Evolutionary conservation across 2,113 vertebrate species (phyloP), one percentile per base, ranked within the genome.

Genomic region (Seriola quinqueradiata): DNA sequence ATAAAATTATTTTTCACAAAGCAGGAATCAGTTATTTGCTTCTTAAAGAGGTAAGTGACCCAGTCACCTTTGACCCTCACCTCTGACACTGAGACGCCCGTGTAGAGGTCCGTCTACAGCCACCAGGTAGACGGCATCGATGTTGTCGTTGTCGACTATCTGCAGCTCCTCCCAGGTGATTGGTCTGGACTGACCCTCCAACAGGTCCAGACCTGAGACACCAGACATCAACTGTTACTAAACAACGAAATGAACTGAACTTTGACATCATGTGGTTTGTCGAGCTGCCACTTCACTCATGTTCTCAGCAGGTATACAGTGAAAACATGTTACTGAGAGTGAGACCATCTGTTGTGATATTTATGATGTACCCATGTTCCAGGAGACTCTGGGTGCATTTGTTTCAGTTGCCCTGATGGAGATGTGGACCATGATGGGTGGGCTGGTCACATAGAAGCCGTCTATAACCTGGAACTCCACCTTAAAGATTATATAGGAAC

Each of bases 381-480:
- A 95, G 50, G 95, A 93, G 83, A 96, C 92, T 63, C 94, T 81
- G n/a, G 93, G 95, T 75, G 92, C 91, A 1, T 90, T 71, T 0
- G 93, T 96, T 87, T 96, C 94, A 28, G 93, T 60, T 1, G 74
- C 89, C 83, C 93, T 90, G 69, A 95, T 86, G 84, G 94, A 97
- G 89, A 97, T 92, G 92, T 94, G 94, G 75, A 95, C 93, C 92
- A 94, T 66, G 44, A 95, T 85, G 65, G 92, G 86, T 50, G 80
- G 74, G 75, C 91, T 95, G 74, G 74, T 91, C 73, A 67, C 28
- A 69, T 95, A 95, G 76, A 90, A 91, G 16, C 87, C 73, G 73
- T 96, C 96, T 83, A 96, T 92, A 42, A 88, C 94, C 92, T 96
- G 93, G 91, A 97, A 95, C 89, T 95, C 94, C 89, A 95, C 94